Evolutionary conservation across 2,888 invertebrate genomes (phyloP).

Genomic region (Cerceris ruficornis): DNA sequence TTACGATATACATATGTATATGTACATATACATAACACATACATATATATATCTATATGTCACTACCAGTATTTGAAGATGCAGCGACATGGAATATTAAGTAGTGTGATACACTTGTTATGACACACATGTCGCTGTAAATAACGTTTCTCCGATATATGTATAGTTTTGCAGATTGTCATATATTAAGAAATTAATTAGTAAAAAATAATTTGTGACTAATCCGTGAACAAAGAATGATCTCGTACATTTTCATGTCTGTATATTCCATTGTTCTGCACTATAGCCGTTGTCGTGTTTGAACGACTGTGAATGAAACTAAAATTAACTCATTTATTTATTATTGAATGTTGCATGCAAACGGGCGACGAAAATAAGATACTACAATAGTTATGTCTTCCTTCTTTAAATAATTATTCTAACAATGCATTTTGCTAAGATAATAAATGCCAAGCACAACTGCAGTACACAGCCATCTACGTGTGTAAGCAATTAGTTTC

Average conservation of each 20-base stretch:
- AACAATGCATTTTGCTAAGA: constrained; percentile 62
- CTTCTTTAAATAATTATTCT: constrained; percentile 51
- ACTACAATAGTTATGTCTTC: constrained; percentile 56
- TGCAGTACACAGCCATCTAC: constrained; percentile 73
- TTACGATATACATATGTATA: too few relatives aligned
- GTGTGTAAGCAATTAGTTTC: constrained; percentile 71
- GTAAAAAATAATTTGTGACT: constrained; percentile 46
- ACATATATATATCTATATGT: background rate
- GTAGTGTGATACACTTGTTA: constrained; percentile 18
- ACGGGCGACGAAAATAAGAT: constrained; percentile 57
- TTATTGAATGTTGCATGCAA: constrained; percentile 62
- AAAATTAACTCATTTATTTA: constrained; percentile 68
- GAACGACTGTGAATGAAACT: constrained; percentile 69
- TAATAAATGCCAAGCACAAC: constrained; percentile 76
- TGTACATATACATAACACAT: too few relatives aligned
- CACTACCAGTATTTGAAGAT: constrained; percentile 15
- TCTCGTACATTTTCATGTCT: constrained; percentile 53
- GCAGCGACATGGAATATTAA: constrained; percentile 15
- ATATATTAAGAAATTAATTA: constrained; percentile 31
- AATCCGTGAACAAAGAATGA: constrained; percentile 60
- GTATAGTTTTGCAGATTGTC: constrained; percentile 22
- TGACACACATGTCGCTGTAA: constrained; percentile 24
- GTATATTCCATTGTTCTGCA: constrained; percentile 66
- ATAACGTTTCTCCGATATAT: constrained; percentile 20
- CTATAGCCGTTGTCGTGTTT: constrained; percentile 64